Percentiles rank a stretch among this genome's conserved stretches.
Evolutionary conservation across 92 coral and sea anemone species (phyloP).

Genomic region (Paragorgia papillata): DNA sequence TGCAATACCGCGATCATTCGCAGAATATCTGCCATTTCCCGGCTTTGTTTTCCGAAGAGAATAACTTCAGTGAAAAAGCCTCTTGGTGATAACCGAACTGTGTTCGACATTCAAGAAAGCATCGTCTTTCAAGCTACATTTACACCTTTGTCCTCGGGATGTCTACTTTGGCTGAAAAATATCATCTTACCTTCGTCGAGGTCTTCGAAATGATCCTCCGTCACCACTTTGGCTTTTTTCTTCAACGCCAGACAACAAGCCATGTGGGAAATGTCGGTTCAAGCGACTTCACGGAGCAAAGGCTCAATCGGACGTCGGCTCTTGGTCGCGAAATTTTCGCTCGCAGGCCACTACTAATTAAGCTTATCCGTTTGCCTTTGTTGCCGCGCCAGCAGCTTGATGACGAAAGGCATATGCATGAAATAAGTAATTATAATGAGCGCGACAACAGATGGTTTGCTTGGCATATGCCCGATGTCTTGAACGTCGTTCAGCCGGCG

Average conservation of each 20-base stretch:
- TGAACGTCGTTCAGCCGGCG: too few relatives aligned
- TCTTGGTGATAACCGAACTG: too few relatives aligned
- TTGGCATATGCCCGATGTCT: too few relatives aligned
- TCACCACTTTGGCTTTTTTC: slow-evolving; percentile 33
- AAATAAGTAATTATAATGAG: slow-evolving; percentile 9
- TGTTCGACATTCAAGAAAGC: too few relatives aligned
- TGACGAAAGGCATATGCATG: slow-evolving; percentile 36
- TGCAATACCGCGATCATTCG: too few relatives aligned
- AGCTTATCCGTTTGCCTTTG: slow-evolving; percentile 10
- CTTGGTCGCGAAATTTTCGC: slow-evolving; percentile 2
- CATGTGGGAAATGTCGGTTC: neutral
- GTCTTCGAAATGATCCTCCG: slow-evolving; percentile 39
- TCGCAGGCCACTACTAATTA: slow-evolving; percentile 1
- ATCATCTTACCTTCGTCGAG: slow-evolving; percentile 20
- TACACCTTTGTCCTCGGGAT: too few relatives aligned
- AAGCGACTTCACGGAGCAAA: too few relatives aligned
- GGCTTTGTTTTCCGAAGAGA: too few relatives aligned
- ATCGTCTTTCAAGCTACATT: too few relatives aligned
- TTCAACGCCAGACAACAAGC: slow-evolving; percentile 38
- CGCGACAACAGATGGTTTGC: slow-evolving; percentile 28
- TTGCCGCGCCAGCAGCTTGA: slow-evolving; percentile 37
- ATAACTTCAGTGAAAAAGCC: too few relatives aligned
- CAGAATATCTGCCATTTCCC: too few relatives aligned
- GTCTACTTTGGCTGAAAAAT: too few relatives aligned
- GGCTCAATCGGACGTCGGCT: neutral